Base-by-base conservation (phyloP, 2,113 vertebrate species). In the Salminus brasiliensis region DNA sequence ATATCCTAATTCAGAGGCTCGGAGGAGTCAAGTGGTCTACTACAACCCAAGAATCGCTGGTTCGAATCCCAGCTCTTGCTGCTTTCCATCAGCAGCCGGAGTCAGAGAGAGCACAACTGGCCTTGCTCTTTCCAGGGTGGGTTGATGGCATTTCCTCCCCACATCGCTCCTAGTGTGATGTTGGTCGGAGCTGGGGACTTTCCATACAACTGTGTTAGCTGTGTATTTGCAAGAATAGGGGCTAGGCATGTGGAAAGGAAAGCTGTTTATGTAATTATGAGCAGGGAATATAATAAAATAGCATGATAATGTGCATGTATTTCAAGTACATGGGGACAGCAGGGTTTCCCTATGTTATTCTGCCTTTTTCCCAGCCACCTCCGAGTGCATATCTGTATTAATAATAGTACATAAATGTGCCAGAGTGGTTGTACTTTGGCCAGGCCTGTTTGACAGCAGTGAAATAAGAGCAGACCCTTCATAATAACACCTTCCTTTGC, bases 401-500 rank as follows among this genome's bases (percentile, higher is more conserved):
- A 4, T 6, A 49, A 21, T 63, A 16, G 1, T 32, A 5, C 29
- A 29, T 55, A 39, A 66, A 8, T 7, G 30, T 34, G 43, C 60
- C 15, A 69, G 1, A 47, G 25, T 34, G 23, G 32, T 13, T 53
- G 13, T 63, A 39, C 53, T 76, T 53, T 39, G 7, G 30, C 30
- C 23, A 53, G 62, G 43, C n/a, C 30, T 59, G 32, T 77, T 45
- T 69, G 49, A 34, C 12, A 57, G 59, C 75, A 77, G 49, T 34
- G 69, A 68, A 34, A 4, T 57, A 57, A 9, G 23, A 13, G 5
- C 36, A 25, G 41, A 21, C 12, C 9, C 4, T 29, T 34, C n/a
- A 39, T 45, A 69, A 59, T 45, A 69, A 57, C 27, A 57, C 65
- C 39, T 6, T 74, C 1, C 34, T 78, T 70, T 62, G 29, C 29